These are phyloP conservation scores for Nipponia nippon DNA, from an alignment of 2,113 vertebrate genomes.

Conservation along the genomic window DNA sequence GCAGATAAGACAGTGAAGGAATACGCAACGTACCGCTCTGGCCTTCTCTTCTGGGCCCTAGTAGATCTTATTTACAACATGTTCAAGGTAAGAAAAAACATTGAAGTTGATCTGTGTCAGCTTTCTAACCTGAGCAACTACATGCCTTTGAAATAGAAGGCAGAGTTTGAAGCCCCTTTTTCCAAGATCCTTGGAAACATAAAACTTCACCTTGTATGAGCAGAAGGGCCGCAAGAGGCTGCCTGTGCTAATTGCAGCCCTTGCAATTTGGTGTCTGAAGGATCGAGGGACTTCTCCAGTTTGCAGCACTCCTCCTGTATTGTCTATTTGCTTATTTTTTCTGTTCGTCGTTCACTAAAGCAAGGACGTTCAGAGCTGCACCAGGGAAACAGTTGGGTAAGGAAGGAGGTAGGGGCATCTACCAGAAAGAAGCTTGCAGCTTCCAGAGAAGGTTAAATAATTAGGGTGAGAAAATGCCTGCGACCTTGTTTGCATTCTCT, in stretches of 20 bases:
- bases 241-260: not conserved
- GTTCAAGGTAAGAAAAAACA: conserved; percentile 84
- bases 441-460: not conserved
- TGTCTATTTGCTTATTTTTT: not conserved
- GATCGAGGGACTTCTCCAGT: not conserved
- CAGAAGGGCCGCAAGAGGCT: not conserved
- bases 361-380: not conserved
- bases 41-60: conserved; percentile 97
- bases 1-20: conserved; percentile 92
- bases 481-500: not conserved
- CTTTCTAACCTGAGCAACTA: not conserved
- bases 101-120: no score
- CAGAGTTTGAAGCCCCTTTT: not conserved
- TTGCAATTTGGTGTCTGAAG: not conserved
- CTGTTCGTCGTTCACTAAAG: not conserved
- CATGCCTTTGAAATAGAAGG: not conserved
- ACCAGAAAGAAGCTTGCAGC: not conserved
- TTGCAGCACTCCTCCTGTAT: not conserved
- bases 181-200: not conserved
- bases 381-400: not conserved
- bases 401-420: not conserved
- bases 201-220: not conserved
- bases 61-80: conserved; percentile 97
- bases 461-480: not conserved
- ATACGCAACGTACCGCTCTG: conserved; percentile 90